phyloP scores from a whole-genome alignment of 2,113 vertebrate genomes.

The Corvus hawaiiensis region DNA sequence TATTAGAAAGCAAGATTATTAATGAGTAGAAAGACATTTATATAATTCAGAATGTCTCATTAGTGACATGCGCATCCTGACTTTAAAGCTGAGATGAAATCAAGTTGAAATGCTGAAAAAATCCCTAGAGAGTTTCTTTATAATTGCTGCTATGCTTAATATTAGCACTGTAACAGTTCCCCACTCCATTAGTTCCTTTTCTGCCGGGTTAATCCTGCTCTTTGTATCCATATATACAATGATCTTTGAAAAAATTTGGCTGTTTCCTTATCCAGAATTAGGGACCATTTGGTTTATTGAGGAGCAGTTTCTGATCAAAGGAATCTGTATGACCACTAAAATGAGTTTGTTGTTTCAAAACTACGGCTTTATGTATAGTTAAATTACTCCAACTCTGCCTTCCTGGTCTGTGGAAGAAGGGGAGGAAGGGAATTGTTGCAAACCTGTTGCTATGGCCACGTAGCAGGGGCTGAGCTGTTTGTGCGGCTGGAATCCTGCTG shows the following conservation, averaged over 20 bases:
- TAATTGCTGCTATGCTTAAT: not conserved
- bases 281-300: not conserved
- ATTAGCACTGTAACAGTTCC: not conserved
- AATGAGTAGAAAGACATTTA: not conserved
- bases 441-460: conserved; percentile 54
- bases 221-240: not conserved
- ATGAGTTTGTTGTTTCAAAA: not conserved
- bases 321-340: not conserved
- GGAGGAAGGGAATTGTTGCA: conserved; percentile 6
- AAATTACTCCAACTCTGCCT: not conserved
- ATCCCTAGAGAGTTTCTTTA: not conserved
- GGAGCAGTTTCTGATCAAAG: not conserved
- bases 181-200: not conserved
- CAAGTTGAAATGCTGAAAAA: conserved; percentile 1
- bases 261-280: not conserved
- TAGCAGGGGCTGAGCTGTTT: not conserved
- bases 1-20: not conserved
- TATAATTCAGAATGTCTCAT: not conserved
- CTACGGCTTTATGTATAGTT: not conserved
- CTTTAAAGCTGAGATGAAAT: not conserved
- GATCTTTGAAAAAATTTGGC: not conserved
- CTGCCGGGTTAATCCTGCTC: not conserved
- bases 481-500: not conserved
- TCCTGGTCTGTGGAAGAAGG: not conserved
- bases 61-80: not conserved